Conservation (phyloP, 1,140 invertebrate species). For the Manduca sexta region DNA sequence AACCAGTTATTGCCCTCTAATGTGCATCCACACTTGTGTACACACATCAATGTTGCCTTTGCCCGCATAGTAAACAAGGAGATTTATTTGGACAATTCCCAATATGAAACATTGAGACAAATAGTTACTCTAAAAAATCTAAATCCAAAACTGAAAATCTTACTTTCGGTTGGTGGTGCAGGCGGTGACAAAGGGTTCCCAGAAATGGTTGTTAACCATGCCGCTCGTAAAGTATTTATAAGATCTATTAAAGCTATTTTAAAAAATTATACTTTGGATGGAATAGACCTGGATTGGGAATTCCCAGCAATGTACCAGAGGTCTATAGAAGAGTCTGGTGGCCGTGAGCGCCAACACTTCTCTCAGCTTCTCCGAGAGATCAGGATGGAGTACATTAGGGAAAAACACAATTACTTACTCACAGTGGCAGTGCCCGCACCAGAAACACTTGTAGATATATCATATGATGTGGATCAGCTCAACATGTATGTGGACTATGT, state of each 20-base stretch:
- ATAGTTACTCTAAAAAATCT: constrained; percentile 76
- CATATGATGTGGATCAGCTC: constrained; percentile 84
- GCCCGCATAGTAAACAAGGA: constrained; percentile 78
- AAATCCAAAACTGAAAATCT: constrained; percentile 82
- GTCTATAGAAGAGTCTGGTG: constrained; percentile 18
- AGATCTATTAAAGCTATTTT: constrained; percentile 77
- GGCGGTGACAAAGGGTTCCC: constrained; percentile 77
- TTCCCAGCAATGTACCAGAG: constrained; percentile 76
- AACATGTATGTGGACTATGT: constrained; percentile 89
- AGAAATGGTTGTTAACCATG: constrained; percentile 80
- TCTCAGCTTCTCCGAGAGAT: constrained; percentile 82
- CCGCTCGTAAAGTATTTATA: constrained; percentile 82
- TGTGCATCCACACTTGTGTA: constrained; percentile 82
- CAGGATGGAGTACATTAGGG: constrained; percentile 76
- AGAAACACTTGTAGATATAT: constrained; percentile 79
- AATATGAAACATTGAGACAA: constrained; percentile 68
- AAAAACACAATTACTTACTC: constrained; percentile 75
- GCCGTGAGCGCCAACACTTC: constrained; percentile 79
- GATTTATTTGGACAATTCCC: constrained; percentile 64
- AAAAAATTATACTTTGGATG: constrained; percentile 81
- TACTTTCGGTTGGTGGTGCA: constrained; percentile 85
- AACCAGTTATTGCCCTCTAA: constrained; percentile 71
- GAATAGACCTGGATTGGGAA: constrained; percentile 92
- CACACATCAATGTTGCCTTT: constrained; percentile 87
- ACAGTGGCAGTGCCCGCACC: constrained; percentile 86